phyloP scores from a whole-genome alignment of 2,888 invertebrate genomes.

The Leptopterna dolabrata region DNA sequence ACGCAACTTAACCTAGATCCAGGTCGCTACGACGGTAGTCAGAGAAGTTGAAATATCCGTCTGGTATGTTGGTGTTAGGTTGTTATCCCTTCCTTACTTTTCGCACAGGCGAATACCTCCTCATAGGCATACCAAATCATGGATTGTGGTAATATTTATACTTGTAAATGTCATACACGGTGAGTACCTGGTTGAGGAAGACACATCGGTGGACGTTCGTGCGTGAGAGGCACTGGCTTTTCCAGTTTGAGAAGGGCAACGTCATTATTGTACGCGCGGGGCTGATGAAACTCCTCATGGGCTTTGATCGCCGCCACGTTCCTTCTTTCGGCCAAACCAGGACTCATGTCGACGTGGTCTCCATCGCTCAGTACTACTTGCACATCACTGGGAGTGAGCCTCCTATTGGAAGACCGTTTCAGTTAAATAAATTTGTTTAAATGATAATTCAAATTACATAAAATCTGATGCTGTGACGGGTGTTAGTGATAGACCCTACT shows the following conservation, averaged over 20 bases:
- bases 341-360: constrained; percentile 60
- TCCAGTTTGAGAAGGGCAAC: constrained; percentile 71
- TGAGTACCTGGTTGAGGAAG: constrained; percentile 66
- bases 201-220: constrained; percentile 70
- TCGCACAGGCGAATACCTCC: too few species aligned
- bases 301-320: constrained; percentile 61
- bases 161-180: too few species aligned
- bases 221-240: constrained; percentile 68
- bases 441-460: not conserved
- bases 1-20: too few species aligned
- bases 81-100: too few species aligned
- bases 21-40: too few species aligned
- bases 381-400: constrained; percentile 48
- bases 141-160: too few species aligned
- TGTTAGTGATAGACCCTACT: too few species aligned
- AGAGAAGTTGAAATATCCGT: too few species aligned
- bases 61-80: too few species aligned
- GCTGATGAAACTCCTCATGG: constrained; percentile 62
- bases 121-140: too few species aligned
- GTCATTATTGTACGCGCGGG: constrained; percentile 68
- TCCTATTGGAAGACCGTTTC: constrained; percentile 21
- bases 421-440: too few species aligned
- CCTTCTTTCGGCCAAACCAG: constrained; percentile 58
- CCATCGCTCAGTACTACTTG: constrained; percentile 63
- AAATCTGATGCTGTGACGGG: too few species aligned